Conservation (phyloP, 1,140 invertebrate species). For the Aphidius ervi region DNA sequence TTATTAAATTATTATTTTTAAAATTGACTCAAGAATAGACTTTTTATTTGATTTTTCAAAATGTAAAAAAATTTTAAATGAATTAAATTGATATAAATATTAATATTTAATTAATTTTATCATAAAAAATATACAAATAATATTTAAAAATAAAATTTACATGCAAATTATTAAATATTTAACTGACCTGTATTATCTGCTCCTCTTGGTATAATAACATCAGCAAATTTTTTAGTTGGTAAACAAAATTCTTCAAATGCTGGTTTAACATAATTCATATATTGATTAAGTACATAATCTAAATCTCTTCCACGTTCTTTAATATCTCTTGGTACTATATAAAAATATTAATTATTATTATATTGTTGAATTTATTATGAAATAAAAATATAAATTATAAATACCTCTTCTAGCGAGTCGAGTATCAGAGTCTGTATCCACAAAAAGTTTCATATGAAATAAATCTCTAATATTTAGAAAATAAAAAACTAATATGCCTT, state of each 20-base stretch:
- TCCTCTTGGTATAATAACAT: constrained; percentile 97
- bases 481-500: constrained; percentile 98
- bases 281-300: constrained; percentile 92
- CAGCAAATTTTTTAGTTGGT: constrained; percentile 99
- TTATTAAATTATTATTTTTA: too few relatives aligned
- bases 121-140: constrained; percentile 9
- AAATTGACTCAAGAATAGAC: too few relatives aligned
- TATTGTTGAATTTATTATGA: neutral
- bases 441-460: constrained; percentile 99
- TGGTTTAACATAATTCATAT: constrained; percentile 96
- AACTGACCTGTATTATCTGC: constrained; percentile 90
- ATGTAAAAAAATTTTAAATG: too few relatives aligned
- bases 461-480: constrained; percentile 89
- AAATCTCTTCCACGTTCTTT: constrained; percentile 90
- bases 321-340: constrained; percentile 85
- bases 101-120: neutral
- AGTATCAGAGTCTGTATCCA: constrained; percentile 98
- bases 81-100: too few relatives aligned
- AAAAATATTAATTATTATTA: neutral
- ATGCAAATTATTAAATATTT: neutral
- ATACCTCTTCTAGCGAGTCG: constrained; percentile 88
- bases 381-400: constrained; percentile 20
- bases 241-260: constrained; percentile 99
- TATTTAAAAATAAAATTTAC: constrained; percentile 8
- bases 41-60: too few relatives aligned